Evolutionary conservation across 2,888 invertebrate species (phyloP), one percentile per base, ranked within the genome.

Genomic region (Nemoura dubitans): DNA sequence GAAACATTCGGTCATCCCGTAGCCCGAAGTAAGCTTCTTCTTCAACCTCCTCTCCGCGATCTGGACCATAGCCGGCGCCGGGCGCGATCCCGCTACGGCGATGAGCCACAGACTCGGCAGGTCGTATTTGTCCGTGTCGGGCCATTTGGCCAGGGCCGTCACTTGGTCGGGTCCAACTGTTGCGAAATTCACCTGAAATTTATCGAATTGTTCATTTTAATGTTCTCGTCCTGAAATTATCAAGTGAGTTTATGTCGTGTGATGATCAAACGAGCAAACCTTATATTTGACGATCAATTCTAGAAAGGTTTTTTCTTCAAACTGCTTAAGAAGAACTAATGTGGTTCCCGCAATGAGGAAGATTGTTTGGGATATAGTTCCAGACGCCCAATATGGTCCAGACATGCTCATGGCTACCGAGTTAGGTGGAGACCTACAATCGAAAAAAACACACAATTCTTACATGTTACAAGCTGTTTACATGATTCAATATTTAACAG

Each of bases 21-120:
- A 83, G 3, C 21, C 43, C 43, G 83, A 1, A n/a, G 42, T 7
- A n/a, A 83, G 29, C n/a, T 36, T 30, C 42, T 83, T 85, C 30
- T 36, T 43, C n/a, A 88, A 86, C 85, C 87, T 88, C 28, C 77
- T 81, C n/a, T 76, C 87, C 27, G 89, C 77, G 3, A 86, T 89
- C 16, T 89, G 88, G 26, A 89, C 88, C 21, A 91, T 89, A 10
- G 90, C 90, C 30, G 89, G 89, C 0, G 91, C 91, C 0, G 92
- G 89, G 0, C 92, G 92, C 2, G 93, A 92, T 0, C 92, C 92
- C 0, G 91, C 92, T 5, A 82, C 82, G 5, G 27, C 82, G 2
- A 30, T 26, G 82, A 7, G 14, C 36, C 29, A 5, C 6, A 82
- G 36, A 0, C 6, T 82, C n/a, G 82, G 36, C 29, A 36, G 21